Conservation (phyloP, 2,797 vertebrate species). For the Florisuga fusca region DNA sequence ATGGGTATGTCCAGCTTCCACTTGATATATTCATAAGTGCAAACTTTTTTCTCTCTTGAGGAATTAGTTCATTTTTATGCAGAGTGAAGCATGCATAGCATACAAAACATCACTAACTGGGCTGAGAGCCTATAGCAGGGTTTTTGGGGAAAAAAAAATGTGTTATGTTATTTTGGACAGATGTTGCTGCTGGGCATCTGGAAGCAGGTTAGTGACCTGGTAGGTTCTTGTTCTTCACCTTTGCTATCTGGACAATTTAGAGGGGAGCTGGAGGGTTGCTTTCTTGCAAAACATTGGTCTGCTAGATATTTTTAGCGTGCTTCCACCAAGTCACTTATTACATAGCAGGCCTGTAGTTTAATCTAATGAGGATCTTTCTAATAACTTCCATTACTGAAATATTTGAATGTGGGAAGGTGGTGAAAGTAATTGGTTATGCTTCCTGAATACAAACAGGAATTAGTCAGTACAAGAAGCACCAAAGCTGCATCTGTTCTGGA, state of each 20-base stretch:
- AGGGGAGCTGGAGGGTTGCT: background rate
- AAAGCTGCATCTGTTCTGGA: background rate
- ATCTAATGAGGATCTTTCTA: slow-evolving; percentile 17
- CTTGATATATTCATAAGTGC: background rate
- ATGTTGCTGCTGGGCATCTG: background rate
- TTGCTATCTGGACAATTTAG: background rate
- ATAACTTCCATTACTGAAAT: slow-evolving; percentile 31
- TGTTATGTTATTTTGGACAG: background rate
- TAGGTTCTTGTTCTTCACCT: background rate
- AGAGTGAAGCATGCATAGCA: background rate
- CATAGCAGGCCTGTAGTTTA: background rate
- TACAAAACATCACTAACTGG: background rate
- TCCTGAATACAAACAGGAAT: background rate
- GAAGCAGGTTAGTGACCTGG: background rate
- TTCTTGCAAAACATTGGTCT: background rate
- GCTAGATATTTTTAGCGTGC: background rate
- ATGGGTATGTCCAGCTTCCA: background rate
- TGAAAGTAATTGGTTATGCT: slow-evolving; percentile 48
- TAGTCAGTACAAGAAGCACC: background rate
- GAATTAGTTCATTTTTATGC: background rate
- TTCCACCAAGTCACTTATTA: background rate
- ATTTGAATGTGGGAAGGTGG: slow-evolving; percentile 34
- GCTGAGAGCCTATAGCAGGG: background rate
- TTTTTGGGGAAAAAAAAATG: background rate
- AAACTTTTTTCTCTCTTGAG: background rate